Evolutionary conservation across 2,888 invertebrate genomes (phyloP), one percentile per base, ranked within the genome.

Genomic region (Conistra vaccinii): DNA sequence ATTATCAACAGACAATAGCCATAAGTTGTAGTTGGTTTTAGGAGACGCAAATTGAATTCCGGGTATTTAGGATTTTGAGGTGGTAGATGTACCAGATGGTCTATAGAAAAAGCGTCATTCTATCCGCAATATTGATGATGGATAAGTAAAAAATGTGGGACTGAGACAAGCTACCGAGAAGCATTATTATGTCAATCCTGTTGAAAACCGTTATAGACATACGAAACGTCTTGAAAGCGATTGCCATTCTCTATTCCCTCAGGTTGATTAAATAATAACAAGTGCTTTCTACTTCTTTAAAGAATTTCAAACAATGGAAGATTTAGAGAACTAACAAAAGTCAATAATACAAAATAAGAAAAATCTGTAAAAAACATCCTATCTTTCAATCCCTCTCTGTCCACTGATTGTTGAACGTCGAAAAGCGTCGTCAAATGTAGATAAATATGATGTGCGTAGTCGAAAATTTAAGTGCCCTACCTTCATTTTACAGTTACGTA

Each of bases 1-100:
- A 85, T 73, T 84, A 70, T 48, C 57, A 73, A 55, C 7, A 84
- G 39, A 85, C 69, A 76, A 85, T 57, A 57, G 76, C 26, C 39
- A 58, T 51, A 61, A 45, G 69, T 60, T 57, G 14, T 32, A 10
- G 45, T 35, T 32, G 58, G 29, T 53, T 51, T 63, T 67, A 55
- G 20, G 51, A 48, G n/a, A 14, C 12, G n/a, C 20, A 57, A 67
- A 75, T 62, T 60, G 5, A 65, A 57, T 60, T 78, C 53, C 4
- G 51, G 23, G 45, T 77, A 39, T 69, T 69, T 32, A 17, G 45
- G 23, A 14, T 42, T 51, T 78, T 60, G n/a, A 42, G 17, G 58
- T 26, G 7, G 45, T 65, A 7, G 26, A 48, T 51, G 7, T 65
- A 45, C 10, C 12, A 45, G 26, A 57, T 17, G 14, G 14, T 7